phyloP scores from a whole-genome alignment of 2,888 invertebrate species.

The Tipula confusa region DNA sequence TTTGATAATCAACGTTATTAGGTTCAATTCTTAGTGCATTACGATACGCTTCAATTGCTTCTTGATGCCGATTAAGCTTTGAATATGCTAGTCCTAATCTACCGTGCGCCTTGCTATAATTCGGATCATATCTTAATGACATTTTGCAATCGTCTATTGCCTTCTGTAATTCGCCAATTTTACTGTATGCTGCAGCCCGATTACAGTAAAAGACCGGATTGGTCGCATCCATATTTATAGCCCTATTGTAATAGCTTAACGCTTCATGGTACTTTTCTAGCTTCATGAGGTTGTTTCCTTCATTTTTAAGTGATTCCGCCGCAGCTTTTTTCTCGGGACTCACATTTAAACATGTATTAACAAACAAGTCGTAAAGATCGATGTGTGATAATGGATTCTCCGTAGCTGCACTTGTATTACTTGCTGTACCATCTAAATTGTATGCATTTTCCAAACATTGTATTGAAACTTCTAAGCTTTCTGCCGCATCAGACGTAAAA shows the following conservation, averaged over 20 bases:
- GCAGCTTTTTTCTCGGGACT: conserved; percentile 57
- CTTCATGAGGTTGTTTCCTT: conserved; percentile 88
- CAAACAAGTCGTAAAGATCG: conserved; percentile 51
- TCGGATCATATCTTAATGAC: conserved; percentile 82
- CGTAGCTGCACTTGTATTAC: conserved; percentile 34
- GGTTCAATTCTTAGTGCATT: conserved; percentile 89
- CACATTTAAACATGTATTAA: conserved; percentile 48
- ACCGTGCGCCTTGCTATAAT: conserved; percentile 93
- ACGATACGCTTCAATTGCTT: conserved; percentile 81
- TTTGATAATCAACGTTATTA: conserved; percentile 82
- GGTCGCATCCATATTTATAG: conserved; percentile 77
- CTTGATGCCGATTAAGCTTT: conserved; percentile 72
- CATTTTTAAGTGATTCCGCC: conserved; percentile 82
- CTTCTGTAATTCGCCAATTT: conserved; percentile 74
- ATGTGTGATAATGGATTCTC: conserved; percentile 42
- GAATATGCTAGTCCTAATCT: conserved; percentile 86
- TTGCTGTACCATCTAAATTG: conserved; percentile 54
- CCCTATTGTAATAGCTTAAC: conserved; percentile 71
- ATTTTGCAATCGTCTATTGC: conserved; percentile 88
- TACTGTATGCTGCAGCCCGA: conserved; percentile 92
- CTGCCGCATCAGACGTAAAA: conserved; percentile 45
- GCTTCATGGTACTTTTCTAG: conserved; percentile 75
- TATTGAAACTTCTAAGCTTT: conserved; percentile 78
- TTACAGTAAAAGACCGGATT: conserved; percentile 97
- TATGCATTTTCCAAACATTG: conserved; percentile 93